A percentile compares a stretch with the other conserved stretches of the same genome.
These are phyloP conservation scores for Bungarus multicinctus DNA, from an alignment of 2,113 vertebrate genomes.

Conservation along the genomic window DNA sequence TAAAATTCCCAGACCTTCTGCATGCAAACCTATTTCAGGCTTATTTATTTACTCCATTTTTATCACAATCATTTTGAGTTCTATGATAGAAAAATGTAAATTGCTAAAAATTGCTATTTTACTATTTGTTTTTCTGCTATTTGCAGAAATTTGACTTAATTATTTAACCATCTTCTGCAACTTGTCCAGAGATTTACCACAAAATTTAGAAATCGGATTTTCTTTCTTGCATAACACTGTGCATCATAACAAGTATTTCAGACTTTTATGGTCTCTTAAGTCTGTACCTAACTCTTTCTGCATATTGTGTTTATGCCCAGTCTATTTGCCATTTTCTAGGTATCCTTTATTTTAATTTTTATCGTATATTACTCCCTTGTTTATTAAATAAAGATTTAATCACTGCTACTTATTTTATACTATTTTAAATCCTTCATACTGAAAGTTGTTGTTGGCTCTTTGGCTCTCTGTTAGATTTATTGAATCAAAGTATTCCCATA, in stretches of 20 bases:
- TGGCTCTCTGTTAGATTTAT: background rate
- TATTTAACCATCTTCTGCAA: background rate
- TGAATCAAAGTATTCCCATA: background rate
- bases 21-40: background rate
- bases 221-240: background rate
- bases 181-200: background rate
- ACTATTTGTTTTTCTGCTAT: background rate
- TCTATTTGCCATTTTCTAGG: background rate
- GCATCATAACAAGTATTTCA: background rate
- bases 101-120: background rate
- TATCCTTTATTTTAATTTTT: background rate
- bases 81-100: background rate
- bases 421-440: background rate
- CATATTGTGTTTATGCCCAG: background rate
- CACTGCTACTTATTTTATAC: background rate
- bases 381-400: background rate
- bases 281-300: background rate
- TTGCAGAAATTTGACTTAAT: background rate
- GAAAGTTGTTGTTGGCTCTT: background rate
- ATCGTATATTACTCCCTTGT: background rate
- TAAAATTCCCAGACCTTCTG: background rate
- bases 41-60: background rate
- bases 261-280: background rate
- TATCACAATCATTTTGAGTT: background rate
- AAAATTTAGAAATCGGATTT: background rate